A percentile compares a stretch with the other conserved stretches of the same genome.
Evolutionary conservation across 2,113 vertebrate species (phyloP).

Genomic region (Petromus typicus): DNA sequence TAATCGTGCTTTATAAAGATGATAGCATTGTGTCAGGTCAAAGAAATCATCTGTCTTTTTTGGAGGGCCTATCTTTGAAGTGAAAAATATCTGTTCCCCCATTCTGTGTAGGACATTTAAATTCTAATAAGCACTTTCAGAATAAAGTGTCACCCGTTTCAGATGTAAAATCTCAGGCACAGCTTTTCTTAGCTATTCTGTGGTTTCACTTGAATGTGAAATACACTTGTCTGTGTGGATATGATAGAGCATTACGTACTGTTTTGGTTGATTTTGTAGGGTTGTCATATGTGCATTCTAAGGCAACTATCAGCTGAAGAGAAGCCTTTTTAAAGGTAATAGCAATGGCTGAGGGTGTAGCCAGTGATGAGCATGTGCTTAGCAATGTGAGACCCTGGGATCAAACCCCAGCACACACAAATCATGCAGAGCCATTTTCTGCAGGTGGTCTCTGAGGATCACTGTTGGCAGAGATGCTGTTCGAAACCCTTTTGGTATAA

Average conservation of each 20-base stretch:
- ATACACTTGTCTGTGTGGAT: constrained; percentile 18
- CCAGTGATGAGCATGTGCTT: background rate
- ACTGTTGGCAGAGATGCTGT: background rate
- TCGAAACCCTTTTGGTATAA: background rate
- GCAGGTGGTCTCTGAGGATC: background rate
- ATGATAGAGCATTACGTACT: background rate
- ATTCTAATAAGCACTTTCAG: constrained; percentile 11
- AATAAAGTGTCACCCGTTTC: background rate
- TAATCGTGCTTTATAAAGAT: constrained; percentile 59
- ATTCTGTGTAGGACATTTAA: background rate
- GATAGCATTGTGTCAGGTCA: constrained; percentile 33
- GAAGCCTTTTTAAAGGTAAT: constrained; percentile 27
- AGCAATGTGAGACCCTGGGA: background rate
- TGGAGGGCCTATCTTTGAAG: constrained; percentile 2
- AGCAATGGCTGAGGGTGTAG: background rate
- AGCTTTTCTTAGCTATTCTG: constrained; percentile 25
- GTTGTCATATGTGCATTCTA: constrained; percentile 48
- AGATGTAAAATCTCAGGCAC: background rate
- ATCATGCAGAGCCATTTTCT: constrained; percentile 30
- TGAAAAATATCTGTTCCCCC: background rate
- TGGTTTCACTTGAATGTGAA: constrained; percentile 1
- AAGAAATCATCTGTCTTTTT: constrained; percentile 48
- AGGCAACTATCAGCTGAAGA: constrained; percentile 54
- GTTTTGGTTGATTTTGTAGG: constrained; percentile 57
- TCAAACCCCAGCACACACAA: background rate